Evolutionary conservation across 1,140 invertebrate genomes (phyloP).

Genomic region (Araneus ventricosus): DNA sequence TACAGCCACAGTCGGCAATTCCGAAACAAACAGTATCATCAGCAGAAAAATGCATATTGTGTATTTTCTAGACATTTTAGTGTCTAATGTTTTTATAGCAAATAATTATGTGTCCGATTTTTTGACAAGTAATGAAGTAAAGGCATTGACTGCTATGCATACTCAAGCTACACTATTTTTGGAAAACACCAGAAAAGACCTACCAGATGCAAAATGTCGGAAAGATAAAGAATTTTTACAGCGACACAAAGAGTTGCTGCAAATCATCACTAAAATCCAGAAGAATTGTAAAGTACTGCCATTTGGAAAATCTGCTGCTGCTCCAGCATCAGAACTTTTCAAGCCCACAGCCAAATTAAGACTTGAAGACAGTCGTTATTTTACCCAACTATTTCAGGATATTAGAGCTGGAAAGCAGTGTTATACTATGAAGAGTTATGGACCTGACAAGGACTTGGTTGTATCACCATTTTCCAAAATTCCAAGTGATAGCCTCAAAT

Average conservation of each 20-base stretch:
- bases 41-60: conserved; percentile 28
- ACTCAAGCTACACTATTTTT: background rate
- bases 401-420: background rate
- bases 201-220: background rate
- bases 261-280: conserved; percentile 33
- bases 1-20: background rate
- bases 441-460: conserved; percentile 32
- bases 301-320: background rate
- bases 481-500: background rate
- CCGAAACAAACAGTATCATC: background rate
- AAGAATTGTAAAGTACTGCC: conserved; percentile 37
- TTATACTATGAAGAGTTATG: conserved; percentile 24
- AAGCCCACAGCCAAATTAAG: background rate
- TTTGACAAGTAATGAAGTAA: conserved; percentile 24
- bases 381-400: conserved; percentile 33
- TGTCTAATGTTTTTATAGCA: conserved; percentile 18
- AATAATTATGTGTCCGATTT: conserved; percentile 41
- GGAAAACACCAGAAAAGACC: background rate
- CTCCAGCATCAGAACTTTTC: background rate
- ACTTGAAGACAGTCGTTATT: conserved; percentile 41
- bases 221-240: conserved; percentile 40
- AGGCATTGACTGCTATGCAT: background rate
- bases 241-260: background rate
- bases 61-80: conserved; percentile 56
- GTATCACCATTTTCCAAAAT: background rate